Percentiles rank a stretch among this genome's conserved stretches.
phyloP scores from a whole-genome alignment of 2,797 vertebrate species.

The Limosa lapponica region DNA sequence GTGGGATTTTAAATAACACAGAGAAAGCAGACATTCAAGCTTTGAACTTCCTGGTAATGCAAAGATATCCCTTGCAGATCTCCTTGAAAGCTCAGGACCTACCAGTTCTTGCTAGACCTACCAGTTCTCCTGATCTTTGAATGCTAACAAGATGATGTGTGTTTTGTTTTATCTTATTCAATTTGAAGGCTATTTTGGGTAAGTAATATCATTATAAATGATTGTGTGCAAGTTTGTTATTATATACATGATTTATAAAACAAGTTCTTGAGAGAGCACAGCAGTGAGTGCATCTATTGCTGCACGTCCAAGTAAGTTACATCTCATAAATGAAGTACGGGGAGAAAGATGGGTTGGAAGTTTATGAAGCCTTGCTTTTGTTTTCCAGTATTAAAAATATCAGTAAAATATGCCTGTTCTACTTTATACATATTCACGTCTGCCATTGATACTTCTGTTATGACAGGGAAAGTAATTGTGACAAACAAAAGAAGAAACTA shows the following conservation, averaged over 20 bases:
- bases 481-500: not conserved
- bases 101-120: slow-evolving; percentile 48
- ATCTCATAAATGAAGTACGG: not conserved
- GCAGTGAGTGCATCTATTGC: not conserved
- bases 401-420: not conserved
- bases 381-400: not conserved
- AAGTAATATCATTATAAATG: slow-evolving; percentile 4
- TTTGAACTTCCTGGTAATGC: slow-evolving; percentile 58
- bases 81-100: slow-evolving; percentile 34
- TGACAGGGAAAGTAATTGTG: not conserved
- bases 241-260: not conserved
- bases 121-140: slow-evolving; percentile 40
- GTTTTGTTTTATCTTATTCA: slow-evolving; percentile 34
- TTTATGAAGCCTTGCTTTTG: not conserved
- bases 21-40: not conserved
- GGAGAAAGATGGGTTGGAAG: not conserved
- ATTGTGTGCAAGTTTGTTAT: not conserved
- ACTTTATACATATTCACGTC: not conserved
- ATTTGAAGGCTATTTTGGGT: slow-evolving; percentile 19
- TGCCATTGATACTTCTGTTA: not conserved
- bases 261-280: not conserved
- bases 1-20: slow-evolving; percentile 47
- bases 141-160: not conserved
- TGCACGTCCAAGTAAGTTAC: not conserved
- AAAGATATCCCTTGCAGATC: slow-evolving; percentile 14